These are phyloP conservation scores for Sisyra terminalis DNA, from an alignment of 2,888 invertebrate species.

Conservation along the genomic window DNA sequence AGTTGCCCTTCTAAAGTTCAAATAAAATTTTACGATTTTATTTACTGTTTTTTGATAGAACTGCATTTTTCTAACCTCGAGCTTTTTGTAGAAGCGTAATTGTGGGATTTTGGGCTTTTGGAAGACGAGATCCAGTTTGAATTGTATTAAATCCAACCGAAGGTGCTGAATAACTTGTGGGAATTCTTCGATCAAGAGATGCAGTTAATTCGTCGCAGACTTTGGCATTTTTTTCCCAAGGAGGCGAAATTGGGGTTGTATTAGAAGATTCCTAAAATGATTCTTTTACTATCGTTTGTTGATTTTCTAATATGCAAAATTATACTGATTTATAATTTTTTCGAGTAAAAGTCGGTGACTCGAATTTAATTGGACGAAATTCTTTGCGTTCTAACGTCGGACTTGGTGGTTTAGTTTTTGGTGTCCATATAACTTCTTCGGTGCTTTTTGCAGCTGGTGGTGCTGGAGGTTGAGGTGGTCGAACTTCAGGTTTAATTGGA, in stretches of 20 bases:
- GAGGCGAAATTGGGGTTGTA: constrained; percentile 13
- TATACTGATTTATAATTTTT: constrained; percentile 22
- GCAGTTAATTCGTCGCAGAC: neutral
- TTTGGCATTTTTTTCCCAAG: constrained; percentile 15
- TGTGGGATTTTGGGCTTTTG: constrained; percentile 71
- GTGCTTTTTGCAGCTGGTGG: constrained; percentile 13
- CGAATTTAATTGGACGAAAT: constrained; percentile 64
- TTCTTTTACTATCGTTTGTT: neutral
- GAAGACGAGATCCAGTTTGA: constrained; percentile 30
- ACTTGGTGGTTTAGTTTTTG: constrained; percentile 51
- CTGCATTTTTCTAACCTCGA: constrained; percentile 42
- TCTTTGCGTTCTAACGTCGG: constrained; percentile 57
- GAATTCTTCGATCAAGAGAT: constrained; percentile 22
- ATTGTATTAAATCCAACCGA: constrained; percentile 34
- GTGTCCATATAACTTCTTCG: constrained; percentile 57
- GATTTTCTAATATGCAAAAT: no score
- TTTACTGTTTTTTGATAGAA: neutral
- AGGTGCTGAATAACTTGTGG: constrained; percentile 46
- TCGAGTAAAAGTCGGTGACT: constrained; percentile 45
- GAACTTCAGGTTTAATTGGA: constrained; percentile 23
- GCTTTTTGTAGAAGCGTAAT: constrained; percentile 77
- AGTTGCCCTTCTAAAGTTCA: constrained; percentile 60
- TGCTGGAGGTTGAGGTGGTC: constrained; percentile 24
- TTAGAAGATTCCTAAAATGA: constrained; percentile 6
- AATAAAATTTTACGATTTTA: constrained; percentile 7